A percentile compares a stretch with the other conserved stretches of the same genome.
Evolutionary conservation across 2,888 invertebrate genomes (phyloP).

Genomic region (Tachina lurida): DNA sequence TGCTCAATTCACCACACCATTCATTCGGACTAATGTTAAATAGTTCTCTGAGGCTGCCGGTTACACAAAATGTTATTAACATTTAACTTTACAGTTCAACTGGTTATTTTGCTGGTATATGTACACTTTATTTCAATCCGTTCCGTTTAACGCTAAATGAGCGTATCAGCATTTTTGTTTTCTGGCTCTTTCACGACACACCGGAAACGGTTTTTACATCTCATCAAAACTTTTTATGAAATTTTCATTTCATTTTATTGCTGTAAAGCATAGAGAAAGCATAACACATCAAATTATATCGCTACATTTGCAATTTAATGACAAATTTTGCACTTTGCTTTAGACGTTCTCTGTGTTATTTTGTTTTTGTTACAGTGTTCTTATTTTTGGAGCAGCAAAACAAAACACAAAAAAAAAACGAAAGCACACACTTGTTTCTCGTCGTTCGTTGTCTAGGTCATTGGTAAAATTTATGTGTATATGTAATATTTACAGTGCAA

Average conservation of each 20-base stretch:
- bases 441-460: slow-evolving; percentile 78
- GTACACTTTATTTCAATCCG: slow-evolving; percentile 14
- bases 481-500: slow-evolving; percentile 26
- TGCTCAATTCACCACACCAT: slow-evolving; percentile 71
- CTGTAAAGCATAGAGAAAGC: slow-evolving; percentile 55
- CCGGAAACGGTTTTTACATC: slow-evolving; percentile 42
- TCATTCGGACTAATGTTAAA: slow-evolving; percentile 70
- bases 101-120: background rate
- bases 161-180: background rate
- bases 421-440: slow-evolving; percentile 69
- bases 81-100: slow-evolving; percentile 6
- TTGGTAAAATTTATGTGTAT: slow-evolving; percentile 74
- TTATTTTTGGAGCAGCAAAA: slow-evolving; percentile 6
- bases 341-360: slow-evolving; percentile 39
- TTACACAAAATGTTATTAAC: slow-evolving; percentile 22
- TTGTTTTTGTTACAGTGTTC: slow-evolving; percentile 50
- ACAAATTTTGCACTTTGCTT: slow-evolving; percentile 61
- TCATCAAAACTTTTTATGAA: slow-evolving; percentile 19
- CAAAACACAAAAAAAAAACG: slow-evolving; percentile 47
- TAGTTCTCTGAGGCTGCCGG: slow-evolving; percentile 29
- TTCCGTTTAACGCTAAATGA: slow-evolving; percentile 47
- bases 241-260: slow-evolving; percentile 64
- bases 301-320: slow-evolving; percentile 52
- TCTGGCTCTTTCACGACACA: slow-evolving; percentile 13
- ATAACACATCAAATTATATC: slow-evolving; percentile 55